Conservation (phyloP, 2,888 invertebrate genomes). For the Xanthia togata region DNA sequence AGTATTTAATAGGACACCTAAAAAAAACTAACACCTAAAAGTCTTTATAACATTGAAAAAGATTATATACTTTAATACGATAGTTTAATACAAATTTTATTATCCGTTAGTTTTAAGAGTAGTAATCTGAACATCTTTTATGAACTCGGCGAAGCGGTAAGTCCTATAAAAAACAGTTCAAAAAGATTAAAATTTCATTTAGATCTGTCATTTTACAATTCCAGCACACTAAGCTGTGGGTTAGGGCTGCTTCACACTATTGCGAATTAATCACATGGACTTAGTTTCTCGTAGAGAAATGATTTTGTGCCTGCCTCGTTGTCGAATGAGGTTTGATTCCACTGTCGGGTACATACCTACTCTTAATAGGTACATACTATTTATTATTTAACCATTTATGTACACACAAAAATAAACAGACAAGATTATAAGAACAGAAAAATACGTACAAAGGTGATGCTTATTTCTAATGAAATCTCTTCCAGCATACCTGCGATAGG, state of each 20-base stretch:
- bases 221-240: neutral
- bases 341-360: no score
- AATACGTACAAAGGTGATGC: no score
- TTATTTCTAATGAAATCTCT: no score
- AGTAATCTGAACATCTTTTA: conserved; percentile 24
- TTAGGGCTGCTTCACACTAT: conserved; percentile 9
- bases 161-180: conserved; percentile 40
- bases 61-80: no score
- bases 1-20: neutral
- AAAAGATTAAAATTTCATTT: conserved; percentile 55
- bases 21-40: neutral
- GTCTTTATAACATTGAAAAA: neutral
- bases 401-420: no score
- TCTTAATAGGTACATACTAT: no score
- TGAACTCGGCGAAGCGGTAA: conserved; percentile 27
- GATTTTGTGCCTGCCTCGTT: neutral
- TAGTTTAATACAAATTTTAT: conserved; percentile 16
- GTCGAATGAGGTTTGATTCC: neutral
- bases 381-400: no score
- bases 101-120: neutral
- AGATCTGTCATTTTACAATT: conserved; percentile 33
- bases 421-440: no score
- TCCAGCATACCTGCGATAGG: no score
- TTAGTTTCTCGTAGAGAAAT: neutral
- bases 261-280: neutral